phyloP scores from a whole-genome alignment of 2,797 vertebrate genomes.

The Gephyroberyx darwinii region DNA sequence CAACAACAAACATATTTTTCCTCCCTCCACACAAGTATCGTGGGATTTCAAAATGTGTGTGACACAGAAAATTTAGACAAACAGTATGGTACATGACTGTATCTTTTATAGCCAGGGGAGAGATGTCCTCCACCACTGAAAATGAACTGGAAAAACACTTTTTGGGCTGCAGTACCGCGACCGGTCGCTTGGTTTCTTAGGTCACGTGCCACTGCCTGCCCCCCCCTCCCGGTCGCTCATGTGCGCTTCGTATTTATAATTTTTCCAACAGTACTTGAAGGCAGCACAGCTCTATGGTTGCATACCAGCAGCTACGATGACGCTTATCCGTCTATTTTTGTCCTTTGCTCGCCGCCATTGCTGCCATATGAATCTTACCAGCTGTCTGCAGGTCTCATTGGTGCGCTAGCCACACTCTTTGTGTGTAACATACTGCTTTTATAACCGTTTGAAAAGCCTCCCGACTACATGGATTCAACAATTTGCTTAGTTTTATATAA shows the following conservation, averaged over 20 bases:
- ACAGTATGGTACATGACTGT: no score
- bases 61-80: no score
- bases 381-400: neutral
- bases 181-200: no score
- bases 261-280: neutral
- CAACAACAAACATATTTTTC: no score
- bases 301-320: neutral
- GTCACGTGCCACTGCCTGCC: no score
- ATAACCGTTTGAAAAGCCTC: neutral
- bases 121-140: no score
- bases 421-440: neutral
- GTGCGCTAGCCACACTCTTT: neutral
- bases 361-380: constrained; percentile 7
- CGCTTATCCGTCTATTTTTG: constrained; percentile 9
- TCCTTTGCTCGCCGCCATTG: constrained; percentile 16
- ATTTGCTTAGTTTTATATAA: neutral
- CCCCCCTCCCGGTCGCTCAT: no score
- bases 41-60: no score
- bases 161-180: no score
- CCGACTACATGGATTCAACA: neutral
- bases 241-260: neutral
- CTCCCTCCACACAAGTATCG: no score
- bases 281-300: constrained; percentile 15
- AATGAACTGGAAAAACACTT: no score
- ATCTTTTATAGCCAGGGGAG: no score